Base-by-base conservation (phyloP, 2,888 invertebrate species). In the Stratiomys singularior region DNA sequence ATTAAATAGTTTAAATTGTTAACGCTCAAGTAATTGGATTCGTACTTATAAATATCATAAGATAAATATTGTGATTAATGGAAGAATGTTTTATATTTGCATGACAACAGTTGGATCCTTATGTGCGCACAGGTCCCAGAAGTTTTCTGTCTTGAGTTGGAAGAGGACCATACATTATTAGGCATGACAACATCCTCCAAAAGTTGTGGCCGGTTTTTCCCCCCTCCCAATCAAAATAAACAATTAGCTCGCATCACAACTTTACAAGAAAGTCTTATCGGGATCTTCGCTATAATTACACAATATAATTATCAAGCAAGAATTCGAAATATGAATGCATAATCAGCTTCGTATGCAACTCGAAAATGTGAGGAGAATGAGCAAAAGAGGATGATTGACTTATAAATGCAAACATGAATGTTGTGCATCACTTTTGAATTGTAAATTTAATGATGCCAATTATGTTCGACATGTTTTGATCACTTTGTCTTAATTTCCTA, bases 381-480 rank as follows among this genome's bases (percentile, higher is more conserved):
- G 44, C 18, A 18, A n/a, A 71, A 58, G 28, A 56, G n/a, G n/a
- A 63, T 58, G 37, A 72, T 72, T 44, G 30, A 56, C 72, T 56
- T 30, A 30, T 56, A 60, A 74, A 58, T 74, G 44, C 58, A 76
- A 76, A 76, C 76, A 76, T 64, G 76, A 63, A 44, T 44, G 66
- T 52, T 47, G 47, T 67, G 76, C 37, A 76, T 52, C 76, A 76
- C 76, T 76, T 76, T 52, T 76, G 66, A 28, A 66, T 76, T 66
- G 76, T 76, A 76, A 76, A 76, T 67, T 66, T 76, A 76, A 66
- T 76, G 76, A 76, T 67, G 23, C 64, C 66, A 64, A 76, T 76
- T 76, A 76, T 76, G 76, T 76, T 67, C 56, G 67, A 76, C 76
- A 76, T 52, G 66, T 28, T 28, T 76, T 67, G 64, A 76, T 66